Evolutionary conservation across 2,113 vertebrate species (phyloP).

Genomic region (Brachirus orientalis): DNA sequence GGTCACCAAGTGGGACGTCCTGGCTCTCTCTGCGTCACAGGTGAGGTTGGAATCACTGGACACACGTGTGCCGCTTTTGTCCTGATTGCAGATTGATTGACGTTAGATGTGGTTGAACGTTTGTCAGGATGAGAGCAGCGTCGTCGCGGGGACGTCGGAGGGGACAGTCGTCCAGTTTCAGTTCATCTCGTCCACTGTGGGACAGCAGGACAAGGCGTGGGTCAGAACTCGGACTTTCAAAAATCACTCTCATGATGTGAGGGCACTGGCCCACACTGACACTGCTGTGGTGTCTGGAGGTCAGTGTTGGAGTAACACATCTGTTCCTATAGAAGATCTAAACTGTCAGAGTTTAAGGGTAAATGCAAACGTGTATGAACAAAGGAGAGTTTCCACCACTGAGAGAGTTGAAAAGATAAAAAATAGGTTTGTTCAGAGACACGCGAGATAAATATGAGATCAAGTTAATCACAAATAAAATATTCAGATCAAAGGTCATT

Average conservation of each 20-base stretch:
- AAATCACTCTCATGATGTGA: constrained; percentile 92
- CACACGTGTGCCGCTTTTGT: no score
- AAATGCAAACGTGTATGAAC: no score
- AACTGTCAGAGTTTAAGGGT: no score
- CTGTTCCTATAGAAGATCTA: no score
- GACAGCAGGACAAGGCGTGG: constrained; percentile 85
- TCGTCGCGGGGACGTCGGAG: constrained; percentile 90
- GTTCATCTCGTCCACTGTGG: constrained; percentile 80
- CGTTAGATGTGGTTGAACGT: constrained; percentile 3
- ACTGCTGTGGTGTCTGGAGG: constrained; percentile 92
- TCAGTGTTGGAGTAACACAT: no score
- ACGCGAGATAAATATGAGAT: no score
- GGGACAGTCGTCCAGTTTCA: constrained; percentile 92
- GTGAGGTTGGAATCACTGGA: no score
- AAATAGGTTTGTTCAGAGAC: no score
- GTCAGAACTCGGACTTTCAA: constrained; percentile 91
- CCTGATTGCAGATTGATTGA: not conserved
- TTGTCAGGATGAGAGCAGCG: constrained; percentile 89
- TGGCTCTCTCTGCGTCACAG: constrained; percentile 84
- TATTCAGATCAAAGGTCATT: no score
- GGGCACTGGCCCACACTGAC: constrained; percentile 85
- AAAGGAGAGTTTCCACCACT: no score
- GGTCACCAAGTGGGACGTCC: constrained; percentile 85
- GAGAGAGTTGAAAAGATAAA: no score
- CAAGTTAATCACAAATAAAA: no score